phyloP scores from a whole-genome alignment of 2,888 invertebrate species.

The Galeruca laticollis region DNA sequence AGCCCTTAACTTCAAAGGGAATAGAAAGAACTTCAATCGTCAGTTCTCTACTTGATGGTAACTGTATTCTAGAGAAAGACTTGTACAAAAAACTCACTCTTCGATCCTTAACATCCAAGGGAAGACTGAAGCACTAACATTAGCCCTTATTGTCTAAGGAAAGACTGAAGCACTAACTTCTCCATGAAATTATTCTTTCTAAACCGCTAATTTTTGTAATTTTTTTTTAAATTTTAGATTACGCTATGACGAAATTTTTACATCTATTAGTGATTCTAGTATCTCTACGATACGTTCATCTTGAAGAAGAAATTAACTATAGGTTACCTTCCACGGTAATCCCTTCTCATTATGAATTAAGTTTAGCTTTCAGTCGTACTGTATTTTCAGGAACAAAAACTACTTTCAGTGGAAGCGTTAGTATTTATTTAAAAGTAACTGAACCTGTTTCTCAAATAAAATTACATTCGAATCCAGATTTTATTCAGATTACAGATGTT shows the following conservation, averaged over 20 bases:
- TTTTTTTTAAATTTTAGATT: not conserved
- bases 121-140: too few relatives aligned
- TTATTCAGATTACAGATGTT: conserved; percentile 8
- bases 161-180: too few relatives aligned
- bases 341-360: conserved; percentile 22
- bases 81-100: too few relatives aligned
- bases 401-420: conserved; percentile 21
- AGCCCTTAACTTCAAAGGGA: too few relatives aligned
- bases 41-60: too few relatives aligned
- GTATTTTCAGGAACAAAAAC: conserved; percentile 18
- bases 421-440: conserved; percentile 26
- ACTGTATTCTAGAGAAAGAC: too few relatives aligned
- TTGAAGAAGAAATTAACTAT: conserved; percentile 9
- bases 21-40: too few relatives aligned
- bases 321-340: conserved; percentile 24
- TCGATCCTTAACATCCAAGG: too few relatives aligned
- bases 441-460: conserved; percentile 17
- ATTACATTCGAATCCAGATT: conserved; percentile 31
- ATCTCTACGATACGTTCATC: not conserved
- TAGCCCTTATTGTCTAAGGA: too few relatives aligned
- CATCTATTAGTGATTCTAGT: not conserved
- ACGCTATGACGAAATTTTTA: not conserved
- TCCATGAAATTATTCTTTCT: too few relatives aligned
- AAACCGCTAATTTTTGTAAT: too few relatives aligned
- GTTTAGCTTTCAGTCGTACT: not conserved